Base-by-base conservation (phyloP, 2,888 invertebrate species). In the Acrocyrtus sp. region DNA sequence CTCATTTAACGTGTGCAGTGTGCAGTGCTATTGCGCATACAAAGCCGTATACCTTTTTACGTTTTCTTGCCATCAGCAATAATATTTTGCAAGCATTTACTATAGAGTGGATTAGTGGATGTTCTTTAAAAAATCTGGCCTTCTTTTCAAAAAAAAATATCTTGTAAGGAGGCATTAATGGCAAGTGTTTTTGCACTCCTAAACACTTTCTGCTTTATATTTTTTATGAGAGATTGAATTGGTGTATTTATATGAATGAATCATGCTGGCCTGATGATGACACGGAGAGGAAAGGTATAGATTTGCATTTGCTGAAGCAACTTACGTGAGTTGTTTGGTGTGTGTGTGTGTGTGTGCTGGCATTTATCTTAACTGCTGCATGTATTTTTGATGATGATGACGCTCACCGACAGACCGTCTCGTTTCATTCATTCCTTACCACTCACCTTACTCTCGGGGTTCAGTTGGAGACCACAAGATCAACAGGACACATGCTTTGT, bases 181-280 rank as follows among this genome's bases (percentile, higher is more conserved):
- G 67, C 58, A 58, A 61, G 68, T 61, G 53, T 61, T 69, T 69
- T 69, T 62, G 62, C 62, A 70, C 50, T 62, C n/a, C n/a, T n/a
- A n/a, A n/a, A n/a, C n/a, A n/a, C n/a, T n/a, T n/a, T n/a, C n/a
- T n/a, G n/a, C n/a, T 58, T 15, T 29, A 47, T 24, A 48, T 15
- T 19, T 34, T 43, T 57, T 15, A 15, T 56, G 34, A 39, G 15
- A 39, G 39, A 12, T 39, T 10, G 15, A 8, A n/a, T 61, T 45
- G 15, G 45, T 45, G 22, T 63, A 63, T 63, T 63, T 67, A 57
- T 57, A 70, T 57, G 50, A 62, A 70, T 70, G 69, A 70, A 62
- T 70, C 69, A 70, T 70, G 39, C 63, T 8, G 43, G 21, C n/a
- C n/a, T 1, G 8, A 15, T 10, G 60, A 41, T 15, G 34, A 41